Base-by-base conservation (phyloP, 2,797 vertebrate genomes). In the Mormyrops boulengeri region DNA sequence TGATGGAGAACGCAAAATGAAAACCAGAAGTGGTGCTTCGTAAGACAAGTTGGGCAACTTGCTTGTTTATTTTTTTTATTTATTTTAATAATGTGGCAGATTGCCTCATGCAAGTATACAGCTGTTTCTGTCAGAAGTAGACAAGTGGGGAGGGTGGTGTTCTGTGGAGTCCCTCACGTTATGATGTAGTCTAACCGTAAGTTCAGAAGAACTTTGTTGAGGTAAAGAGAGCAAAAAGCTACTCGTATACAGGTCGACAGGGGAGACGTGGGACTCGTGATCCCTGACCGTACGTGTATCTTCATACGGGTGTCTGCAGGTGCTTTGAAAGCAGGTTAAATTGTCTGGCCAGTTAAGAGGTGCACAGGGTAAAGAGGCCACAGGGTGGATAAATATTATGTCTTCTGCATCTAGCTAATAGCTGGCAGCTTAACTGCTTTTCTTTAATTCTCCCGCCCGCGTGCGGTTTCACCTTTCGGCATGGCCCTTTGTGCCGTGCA, bases 321-420 rank as follows among this genome's bases (percentile, higher is more conserved):
- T 85, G 44, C 9, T 52, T 50, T 30, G 44, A 52, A 85, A 52
- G 82, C 82, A 85, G n/a, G 49, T 22, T 14, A 26, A 26, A 85
- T 47, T 30, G 22, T 52, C 82, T 50, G 44, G 49, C 49, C 22
- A 47, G 82, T 17, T 14, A 26, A 30, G 47, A 30, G 47, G 9
- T 49, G 47, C 22, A 5, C 9, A n/a, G 82, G 47, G 17, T 47
- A 26, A 12, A 5, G 9, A 49, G 6, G 17, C 6, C 14, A 49
- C 19, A 49, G 80, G 22, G 44, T 85, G 49, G 44, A 52, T 85
- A 85, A 85, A 85, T 52, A 85, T 85, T 85, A 30, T 52, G 82
- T 85, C 82, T 85, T 9, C n/a, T 85, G 26, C 22, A 11, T 85
- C 82, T 52, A n/a, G 49, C n/a, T 85, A 85, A 85, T 85, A 30